Base-by-base conservation (phyloP, 1,140 invertebrate genomes). In the Drosophila watanabei region DNA sequence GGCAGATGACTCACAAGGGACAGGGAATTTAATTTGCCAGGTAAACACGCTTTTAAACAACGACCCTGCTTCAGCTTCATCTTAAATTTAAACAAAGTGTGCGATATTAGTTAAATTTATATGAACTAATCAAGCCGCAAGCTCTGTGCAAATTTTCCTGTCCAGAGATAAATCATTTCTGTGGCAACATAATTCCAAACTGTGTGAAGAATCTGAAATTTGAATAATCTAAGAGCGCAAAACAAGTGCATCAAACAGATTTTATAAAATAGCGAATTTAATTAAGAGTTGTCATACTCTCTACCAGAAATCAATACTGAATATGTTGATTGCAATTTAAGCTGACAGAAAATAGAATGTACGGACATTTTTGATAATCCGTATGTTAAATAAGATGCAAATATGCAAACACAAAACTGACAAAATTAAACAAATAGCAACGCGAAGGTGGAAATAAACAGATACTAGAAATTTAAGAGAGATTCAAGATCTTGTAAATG, bases 1-100 rank as follows among this genome's bases (percentile, higher is more conserved):
- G 88, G 85, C 86, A 75, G 78, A 79, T 88, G 84, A 88, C 64
- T 88, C 84, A 88, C 16, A 60, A 18, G 62, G 59, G 75, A 48
- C 32, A 63, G 41, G 28, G 41, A 66, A 59, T 68, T 62, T 65
- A 83, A 83, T 82, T 68, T 73, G 68, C 71, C 30, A 41, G 37
- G 46, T 39, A 61, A 73, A 57, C 75, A 57, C 62, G 33, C 61
- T 46, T 20, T 62, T 52, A 41, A 68, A 20, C 14, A 48, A 39
- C 39, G 28, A 35, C 16, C n/a, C 5, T 11, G 14, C 9, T 3
- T n/a, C 14, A 39, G n/a, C 54, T 39, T 39, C 2, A 57, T 39
- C 20, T 4, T 5, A 24, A 57, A 57, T 57, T 39, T 57, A 39
- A 39, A n/a, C 35, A 39, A 56, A 16, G 20, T 57, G 54, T 28